These are phyloP conservation scores for Labeo catla DNA, from an alignment of 2,113 vertebrate genomes.

Conservation along the genomic window DNA sequence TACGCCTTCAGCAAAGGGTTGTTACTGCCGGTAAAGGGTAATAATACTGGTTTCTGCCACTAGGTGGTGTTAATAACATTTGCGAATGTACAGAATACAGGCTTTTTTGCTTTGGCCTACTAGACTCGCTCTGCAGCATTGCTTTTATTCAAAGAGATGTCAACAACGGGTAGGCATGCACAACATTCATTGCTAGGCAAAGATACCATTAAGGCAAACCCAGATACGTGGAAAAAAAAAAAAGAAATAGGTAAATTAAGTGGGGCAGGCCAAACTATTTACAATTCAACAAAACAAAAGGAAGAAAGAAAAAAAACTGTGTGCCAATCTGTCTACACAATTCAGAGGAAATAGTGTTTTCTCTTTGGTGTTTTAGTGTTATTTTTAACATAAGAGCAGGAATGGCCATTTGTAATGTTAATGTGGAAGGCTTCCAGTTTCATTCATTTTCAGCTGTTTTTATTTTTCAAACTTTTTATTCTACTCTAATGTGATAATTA, in stretches of 20 bases:
- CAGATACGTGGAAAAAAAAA: neutral
- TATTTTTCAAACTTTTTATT: neutral
- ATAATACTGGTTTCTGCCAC: neutral
- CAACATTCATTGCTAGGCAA: neutral
- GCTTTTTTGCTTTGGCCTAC: neutral
- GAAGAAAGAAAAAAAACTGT: neutral
- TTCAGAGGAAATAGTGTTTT: neutral
- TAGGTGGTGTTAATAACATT: neutral
- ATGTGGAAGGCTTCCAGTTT: neutral
- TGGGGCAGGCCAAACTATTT: neutral
- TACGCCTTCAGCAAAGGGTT: neutral
- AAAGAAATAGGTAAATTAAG: neutral
- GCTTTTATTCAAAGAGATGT: neutral
- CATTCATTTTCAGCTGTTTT: neutral
- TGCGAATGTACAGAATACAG: neutral
- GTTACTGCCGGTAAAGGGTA: neutral
- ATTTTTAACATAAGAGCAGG: neutral
- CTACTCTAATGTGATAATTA: neutral
- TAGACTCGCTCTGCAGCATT: constrained; percentile 10
- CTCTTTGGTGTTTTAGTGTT: neutral
- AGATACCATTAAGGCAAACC: neutral
- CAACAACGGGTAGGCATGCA: neutral
- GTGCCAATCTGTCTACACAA: neutral
- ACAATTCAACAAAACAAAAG: neutral
- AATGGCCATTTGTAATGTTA: neutral